phyloP scores from a whole-genome alignment of 2,888 invertebrate genomes.

The Heliconius erato region DNA sequence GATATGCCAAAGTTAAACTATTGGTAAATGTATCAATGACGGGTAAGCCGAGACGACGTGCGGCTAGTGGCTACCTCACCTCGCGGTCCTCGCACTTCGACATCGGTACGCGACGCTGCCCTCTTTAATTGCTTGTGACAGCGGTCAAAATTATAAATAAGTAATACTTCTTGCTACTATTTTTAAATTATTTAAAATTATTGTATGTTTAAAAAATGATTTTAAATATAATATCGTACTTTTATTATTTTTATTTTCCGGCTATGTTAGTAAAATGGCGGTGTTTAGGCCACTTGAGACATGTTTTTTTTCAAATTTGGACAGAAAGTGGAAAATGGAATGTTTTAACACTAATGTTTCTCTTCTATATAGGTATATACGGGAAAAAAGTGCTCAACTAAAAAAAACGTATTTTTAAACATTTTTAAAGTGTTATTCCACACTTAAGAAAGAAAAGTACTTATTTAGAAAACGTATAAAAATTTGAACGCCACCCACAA shows the following conservation, averaged over 20 bases:
- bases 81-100: conserved; percentile 63
- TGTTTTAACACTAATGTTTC: too few relatives aligned
- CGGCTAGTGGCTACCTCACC: conserved; percentile 74
- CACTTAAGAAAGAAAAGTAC: too few relatives aligned
- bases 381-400: too few relatives aligned
- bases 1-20: conserved; percentile 81
- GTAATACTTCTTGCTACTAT: conserved; percentile 40
- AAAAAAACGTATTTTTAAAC: too few relatives aligned
- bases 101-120: conserved; percentile 46
- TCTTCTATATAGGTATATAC: too few relatives aligned
- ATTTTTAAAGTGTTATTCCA: too few relatives aligned
- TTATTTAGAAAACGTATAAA: too few relatives aligned
- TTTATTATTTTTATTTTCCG: background rate
- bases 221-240: background rate
- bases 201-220: background rate
- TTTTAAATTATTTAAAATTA: background rate
- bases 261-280: too few relatives aligned
- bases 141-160: conserved; percentile 46
- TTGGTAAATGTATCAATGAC: conserved; percentile 83
- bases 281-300: too few relatives aligned
- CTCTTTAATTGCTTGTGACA: conserved; percentile 48
- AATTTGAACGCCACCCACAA: too few relatives aligned
- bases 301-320: too few relatives aligned
- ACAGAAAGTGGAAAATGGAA: too few relatives aligned
- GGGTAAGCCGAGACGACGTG: conserved; percentile 72